Evolutionary conservation across 2,888 invertebrate species (phyloP).

Genomic region (Julus scanicus): DNA sequence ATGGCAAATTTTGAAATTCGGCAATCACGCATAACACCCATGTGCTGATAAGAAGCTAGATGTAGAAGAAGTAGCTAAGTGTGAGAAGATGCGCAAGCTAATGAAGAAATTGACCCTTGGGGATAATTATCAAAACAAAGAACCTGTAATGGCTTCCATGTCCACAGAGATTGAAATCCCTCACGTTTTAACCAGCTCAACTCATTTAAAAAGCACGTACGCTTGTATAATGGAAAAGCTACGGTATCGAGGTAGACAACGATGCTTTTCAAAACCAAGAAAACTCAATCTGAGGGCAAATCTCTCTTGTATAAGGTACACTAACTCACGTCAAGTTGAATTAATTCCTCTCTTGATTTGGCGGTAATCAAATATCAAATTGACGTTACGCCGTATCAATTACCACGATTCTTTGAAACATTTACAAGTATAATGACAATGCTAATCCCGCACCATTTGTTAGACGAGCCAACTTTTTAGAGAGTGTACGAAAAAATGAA

Average conservation of each 20-base stretch:
- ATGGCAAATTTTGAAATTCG: background rate
- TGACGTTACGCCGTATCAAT: background rate
- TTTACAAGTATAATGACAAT: background rate
- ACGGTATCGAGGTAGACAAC: background rate
- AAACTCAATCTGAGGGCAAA: too few relatives aligned
- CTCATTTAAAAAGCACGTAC: background rate
- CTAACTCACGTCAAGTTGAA: conserved; percentile 22
- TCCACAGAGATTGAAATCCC: conserved; percentile 33
- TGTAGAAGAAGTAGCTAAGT: background rate
- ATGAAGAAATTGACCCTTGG: background rate
- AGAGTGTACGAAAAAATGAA: background rate
- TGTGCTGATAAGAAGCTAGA: background rate
- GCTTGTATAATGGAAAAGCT: background rate
- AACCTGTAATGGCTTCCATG: conserved; percentile 9
- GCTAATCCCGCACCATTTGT: too few relatives aligned
- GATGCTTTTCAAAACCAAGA: background rate
- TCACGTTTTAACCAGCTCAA: conserved; percentile 28
- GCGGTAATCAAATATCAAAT: background rate
- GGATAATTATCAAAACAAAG: conserved; percentile 11
- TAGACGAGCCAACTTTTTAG: background rate
- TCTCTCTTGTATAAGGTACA: background rate
- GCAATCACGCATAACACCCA: background rate
- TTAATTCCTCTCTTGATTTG: background rate
- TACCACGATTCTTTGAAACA: conserved; percentile 12
- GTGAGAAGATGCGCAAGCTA: background rate